Base-by-base conservation (phyloP, 2,797 vertebrate genomes). In the Leptodactylus fallax region DNA sequence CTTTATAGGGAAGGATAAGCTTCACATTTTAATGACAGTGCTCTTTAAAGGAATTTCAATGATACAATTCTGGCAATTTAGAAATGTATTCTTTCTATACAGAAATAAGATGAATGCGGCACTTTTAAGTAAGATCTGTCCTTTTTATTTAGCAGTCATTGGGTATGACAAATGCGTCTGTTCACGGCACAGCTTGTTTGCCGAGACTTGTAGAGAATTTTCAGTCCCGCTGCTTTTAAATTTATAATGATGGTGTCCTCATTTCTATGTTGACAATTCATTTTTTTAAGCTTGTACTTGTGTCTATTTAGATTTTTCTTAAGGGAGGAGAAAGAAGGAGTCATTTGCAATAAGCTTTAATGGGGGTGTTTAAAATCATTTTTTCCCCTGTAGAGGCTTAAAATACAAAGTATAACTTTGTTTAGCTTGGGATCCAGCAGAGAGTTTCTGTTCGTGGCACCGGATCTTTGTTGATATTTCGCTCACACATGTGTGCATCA, bases 221-320 rank as follows among this genome's bases (percentile, higher is more conserved):
- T 79, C 21, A 47, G 25, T 79, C 76, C 61, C 16, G 27, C 49
- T 86, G 77, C 61, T 86, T 86, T 71, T 79, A 69, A 79, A 86
- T 86, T 69, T 86, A 79, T 85, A 78, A 85, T 86, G 77, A 69
- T 58, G 3, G 11, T 71, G 85, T 79, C 51, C 77, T 86, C 60
- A 56, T 86, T 86, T 80, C 77, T 71, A 10, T 36, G 25, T 69
- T 86, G 85, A 79, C 77, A 47, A 36, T 79, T 74, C 58, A 25
- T 60, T 23, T 71, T n/a, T 63, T 49, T 7, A 81, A 23, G 79
- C 7, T n/a, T 11, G 56, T 7, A 27, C 12, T 49, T 81, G 58
- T 47, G 45, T 47, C 27, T 81, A 7, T 6, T n/a, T 12, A 21
- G n/a, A 63, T 81, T 23, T n/a, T 47, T 49, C 21, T 81, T 49